Evolutionary conservation across 1,140 invertebrate genomes (phyloP).

Genomic region (Drosophila sturtevanti): DNA sequence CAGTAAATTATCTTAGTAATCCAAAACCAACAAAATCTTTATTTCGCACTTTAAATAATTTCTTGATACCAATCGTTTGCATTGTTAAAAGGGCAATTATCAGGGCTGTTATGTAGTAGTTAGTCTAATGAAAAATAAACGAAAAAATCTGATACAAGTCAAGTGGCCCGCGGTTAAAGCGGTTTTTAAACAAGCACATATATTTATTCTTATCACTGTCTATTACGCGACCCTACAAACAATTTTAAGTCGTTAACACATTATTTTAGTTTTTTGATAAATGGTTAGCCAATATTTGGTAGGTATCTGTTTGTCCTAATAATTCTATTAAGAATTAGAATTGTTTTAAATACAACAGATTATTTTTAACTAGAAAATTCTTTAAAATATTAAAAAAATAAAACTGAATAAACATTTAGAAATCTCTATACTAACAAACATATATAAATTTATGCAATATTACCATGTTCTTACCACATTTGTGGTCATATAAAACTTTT

Average conservation of each 20-base stretch:
- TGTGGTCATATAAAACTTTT: slow-evolving; percentile 36
- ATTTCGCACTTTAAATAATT: slow-evolving; percentile 46
- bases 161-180: slow-evolving; percentile 52
- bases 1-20: slow-evolving; percentile 52
- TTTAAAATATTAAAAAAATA: neutral
- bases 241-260: slow-evolving; percentile 59
- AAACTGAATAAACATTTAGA: slow-evolving; percentile 20
- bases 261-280: neutral
- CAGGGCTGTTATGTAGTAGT: slow-evolving; percentile 74
- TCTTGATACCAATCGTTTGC: slow-evolving; percentile 34
- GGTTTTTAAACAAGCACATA: neutral
- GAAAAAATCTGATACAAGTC: slow-evolving; percentile 32
- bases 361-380: neutral
- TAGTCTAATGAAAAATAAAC: slow-evolving; percentile 49
- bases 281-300: neutral
- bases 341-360: neutral
- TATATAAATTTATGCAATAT: slow-evolving; percentile 49
- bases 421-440: slow-evolving; percentile 34
- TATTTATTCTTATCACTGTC: slow-evolving; percentile 48
- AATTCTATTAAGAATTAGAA: neutral
- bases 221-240: slow-evolving; percentile 45
- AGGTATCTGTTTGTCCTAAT: neutral
- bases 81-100: slow-evolving; percentile 52
- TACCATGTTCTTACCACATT: slow-evolving; percentile 63
- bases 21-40: slow-evolving; percentile 28